These are phyloP conservation scores for Meliscaeva auricollis DNA, from an alignment of 2,888 invertebrate genomes.

Conservation along the genomic window DNA sequence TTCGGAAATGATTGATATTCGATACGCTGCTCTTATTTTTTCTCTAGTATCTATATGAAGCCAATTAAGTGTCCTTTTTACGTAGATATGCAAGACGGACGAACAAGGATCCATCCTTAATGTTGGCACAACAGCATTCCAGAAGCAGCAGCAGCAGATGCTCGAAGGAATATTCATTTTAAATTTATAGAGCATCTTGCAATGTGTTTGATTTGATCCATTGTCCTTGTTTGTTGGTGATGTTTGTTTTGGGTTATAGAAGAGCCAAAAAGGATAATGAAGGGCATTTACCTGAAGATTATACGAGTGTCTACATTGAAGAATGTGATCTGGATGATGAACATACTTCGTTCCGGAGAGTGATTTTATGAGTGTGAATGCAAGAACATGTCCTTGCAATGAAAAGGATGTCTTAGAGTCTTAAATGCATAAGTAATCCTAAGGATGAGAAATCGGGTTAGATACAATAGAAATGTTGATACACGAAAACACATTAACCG, in stretches of 20 bases:
- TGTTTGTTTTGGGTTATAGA: conserved; percentile 38
- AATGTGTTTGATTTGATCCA: conserved; percentile 62
- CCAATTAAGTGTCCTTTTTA: conserved; percentile 74
- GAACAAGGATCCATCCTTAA: no score
- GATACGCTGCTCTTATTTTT: conserved; percentile 34
- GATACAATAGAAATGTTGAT: conserved; percentile 70
- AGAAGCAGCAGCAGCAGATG: conserved; percentile 64
- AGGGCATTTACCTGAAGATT: conserved; percentile 72
- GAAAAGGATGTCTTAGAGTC: conserved; percentile 70
- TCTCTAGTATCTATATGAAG: conserved; percentile 19
- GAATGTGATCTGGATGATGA: conserved; percentile 73
- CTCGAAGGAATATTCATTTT: conserved; percentile 55
- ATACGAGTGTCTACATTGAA: no score
- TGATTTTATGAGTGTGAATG: conserved; percentile 71
- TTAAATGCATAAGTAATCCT: conserved; percentile 47
- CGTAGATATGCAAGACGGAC: no score
- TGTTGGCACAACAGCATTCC: conserved; percentile 69
- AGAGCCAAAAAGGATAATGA: conserved; percentile 52
- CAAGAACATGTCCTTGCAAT: conserved; percentile 64
- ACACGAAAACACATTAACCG: conserved; percentile 71
- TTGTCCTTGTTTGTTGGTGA: conserved; percentile 23
- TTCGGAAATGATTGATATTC: conserved; percentile 69
- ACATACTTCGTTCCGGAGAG: conserved; percentile 66
- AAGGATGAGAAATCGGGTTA: conserved; percentile 44
- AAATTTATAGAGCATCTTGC: conserved; percentile 73